phyloP scores from a whole-genome alignment of 2,888 invertebrate species.

The Drosophila putrida region DNA sequence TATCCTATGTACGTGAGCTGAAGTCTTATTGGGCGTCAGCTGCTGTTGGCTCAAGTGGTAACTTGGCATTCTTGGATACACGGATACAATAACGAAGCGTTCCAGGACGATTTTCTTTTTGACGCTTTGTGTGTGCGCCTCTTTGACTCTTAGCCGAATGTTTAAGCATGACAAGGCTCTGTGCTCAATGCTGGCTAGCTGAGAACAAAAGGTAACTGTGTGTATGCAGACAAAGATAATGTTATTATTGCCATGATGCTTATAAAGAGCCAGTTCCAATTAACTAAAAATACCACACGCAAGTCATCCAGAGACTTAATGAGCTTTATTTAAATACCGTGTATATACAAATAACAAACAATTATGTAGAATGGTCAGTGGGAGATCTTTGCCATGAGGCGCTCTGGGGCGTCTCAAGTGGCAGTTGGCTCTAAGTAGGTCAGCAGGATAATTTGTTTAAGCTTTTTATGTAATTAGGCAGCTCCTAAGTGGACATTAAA shows the following conservation, averaged over 20 bases:
- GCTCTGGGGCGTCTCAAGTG: slow-evolving; percentile 7
- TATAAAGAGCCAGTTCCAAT: slow-evolving; percentile 46
- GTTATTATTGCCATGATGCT: slow-evolving; percentile 42
- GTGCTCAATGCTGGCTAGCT: neutral
- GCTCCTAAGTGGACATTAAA: slow-evolving; percentile 1
- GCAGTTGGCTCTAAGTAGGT: slow-evolving; percentile 29
- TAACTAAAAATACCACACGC: slow-evolving; percentile 63
- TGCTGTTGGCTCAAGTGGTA: slow-evolving; percentile 49
- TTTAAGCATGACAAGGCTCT: slow-evolving; percentile 8
- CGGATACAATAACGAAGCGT: neutral
- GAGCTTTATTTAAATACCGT: slow-evolving; percentile 25
- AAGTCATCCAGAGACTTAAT: slow-evolving; percentile 13
- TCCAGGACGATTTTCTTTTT: slow-evolving; percentile 35
- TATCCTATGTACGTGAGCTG: slow-evolving; percentile 22
- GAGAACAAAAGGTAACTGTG: slow-evolving; percentile 15
- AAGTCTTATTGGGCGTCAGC: slow-evolving; percentile 55
- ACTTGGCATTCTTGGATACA: slow-evolving; percentile 10
- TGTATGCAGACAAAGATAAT: slow-evolving; percentile 40
- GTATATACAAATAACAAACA: slow-evolving; percentile 43
- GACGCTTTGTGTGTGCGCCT: slow-evolving; percentile 9
- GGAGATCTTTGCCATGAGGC: neutral
- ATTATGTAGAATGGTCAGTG: slow-evolving; percentile 20
- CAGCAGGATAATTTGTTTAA: slow-evolving; percentile 25
- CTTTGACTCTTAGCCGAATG: slow-evolving; percentile 9
- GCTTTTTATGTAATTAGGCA: slow-evolving; percentile 3